Conservation (phyloP, 2,113 vertebrate genomes). For the Crotalus tigris region DNA sequence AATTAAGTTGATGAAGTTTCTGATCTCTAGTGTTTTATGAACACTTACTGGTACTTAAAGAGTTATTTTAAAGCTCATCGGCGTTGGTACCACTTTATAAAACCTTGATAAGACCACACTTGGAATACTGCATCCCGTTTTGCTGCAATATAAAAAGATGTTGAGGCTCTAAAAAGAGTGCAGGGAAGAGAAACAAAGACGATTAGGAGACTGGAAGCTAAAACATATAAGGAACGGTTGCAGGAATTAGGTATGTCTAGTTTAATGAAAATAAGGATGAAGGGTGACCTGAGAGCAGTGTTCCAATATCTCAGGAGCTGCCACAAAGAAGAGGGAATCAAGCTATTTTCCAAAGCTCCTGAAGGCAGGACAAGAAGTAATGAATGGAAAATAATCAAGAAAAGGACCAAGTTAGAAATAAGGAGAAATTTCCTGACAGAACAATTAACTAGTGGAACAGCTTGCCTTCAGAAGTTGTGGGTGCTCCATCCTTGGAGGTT, state of each 20-base stretch:
- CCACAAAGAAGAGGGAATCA: too few relatives aligned
- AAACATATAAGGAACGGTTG: neutral
- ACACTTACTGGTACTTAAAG: neutral
- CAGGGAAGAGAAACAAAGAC: neutral
- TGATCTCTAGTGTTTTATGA: neutral
- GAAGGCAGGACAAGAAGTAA: too few relatives aligned
- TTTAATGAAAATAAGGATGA: too few relatives aligned
- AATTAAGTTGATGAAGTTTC: neutral
- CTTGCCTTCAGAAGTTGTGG: too few relatives aligned
- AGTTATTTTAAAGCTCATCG: neutral
- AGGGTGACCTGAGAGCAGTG: too few relatives aligned
- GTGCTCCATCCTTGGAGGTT: too few relatives aligned
- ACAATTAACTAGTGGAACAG: too few relatives aligned
- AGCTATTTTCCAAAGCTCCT: too few relatives aligned
- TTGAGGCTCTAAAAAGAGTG: neutral
- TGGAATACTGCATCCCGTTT: neutral
- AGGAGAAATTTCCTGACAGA: too few relatives aligned
- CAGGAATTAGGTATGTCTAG: neutral
- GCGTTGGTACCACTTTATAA: neutral
- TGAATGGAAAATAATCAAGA: too few relatives aligned
- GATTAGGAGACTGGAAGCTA: neutral
- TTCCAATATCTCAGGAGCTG: too few relatives aligned
- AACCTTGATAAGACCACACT: neutral
- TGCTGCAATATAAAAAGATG: neutral
- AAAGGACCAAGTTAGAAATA: too few relatives aligned